Evolutionary conservation across 2,797 vertebrate species (phyloP), one percentile per base, ranked within the genome.

Genomic region (Sibirionetta formosa): DNA sequence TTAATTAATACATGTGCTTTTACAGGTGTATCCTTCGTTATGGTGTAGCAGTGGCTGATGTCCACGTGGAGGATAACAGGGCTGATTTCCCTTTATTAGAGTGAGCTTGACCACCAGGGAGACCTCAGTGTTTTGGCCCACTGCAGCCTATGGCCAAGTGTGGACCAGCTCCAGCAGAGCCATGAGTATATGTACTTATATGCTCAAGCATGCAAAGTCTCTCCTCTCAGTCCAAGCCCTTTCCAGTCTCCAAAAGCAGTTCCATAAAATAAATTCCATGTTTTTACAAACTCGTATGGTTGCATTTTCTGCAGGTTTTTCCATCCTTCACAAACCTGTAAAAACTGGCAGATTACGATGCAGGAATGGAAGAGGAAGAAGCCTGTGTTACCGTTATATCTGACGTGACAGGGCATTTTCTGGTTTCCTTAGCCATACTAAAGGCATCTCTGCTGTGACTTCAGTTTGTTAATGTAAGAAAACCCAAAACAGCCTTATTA

Each of bases 301-400:
- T 58, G 70, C 4, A 0, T 53, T 58, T 46, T n/a, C 50, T 12
- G 18, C 17, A 65, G 7, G 9, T 65, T 33, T 51, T 51, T 26
- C 50, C 50, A 18, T 40, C 51, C 38, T 38, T 68, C 44, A 6
- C 36, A 36, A 35, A 11, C 19, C 8, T 11, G 26, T 36, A 5
- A 53, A 17, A 16, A 35, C 65, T 35, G 16, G n/a, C 0, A 0
- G 35, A 13, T 56, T 12, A 35, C 22, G 51, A 8, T 23, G 26
- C 14, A 11, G 88, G 26, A 60, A 18, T 0, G 1, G 26, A 31
- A 66, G n/a, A 64, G 44, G 46, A 27, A 72, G 9, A 19, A 48
- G 40, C 24, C 31, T 0, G 0, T 11, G 56, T 53, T 33, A 3
- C 38, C 0, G 0, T 13, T 6, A n/a, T 12, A 54, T n/a, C 0